phyloP scores from a whole-genome alignment of 2,888 invertebrate genomes.

The Seladonia tumulorum region DNA sequence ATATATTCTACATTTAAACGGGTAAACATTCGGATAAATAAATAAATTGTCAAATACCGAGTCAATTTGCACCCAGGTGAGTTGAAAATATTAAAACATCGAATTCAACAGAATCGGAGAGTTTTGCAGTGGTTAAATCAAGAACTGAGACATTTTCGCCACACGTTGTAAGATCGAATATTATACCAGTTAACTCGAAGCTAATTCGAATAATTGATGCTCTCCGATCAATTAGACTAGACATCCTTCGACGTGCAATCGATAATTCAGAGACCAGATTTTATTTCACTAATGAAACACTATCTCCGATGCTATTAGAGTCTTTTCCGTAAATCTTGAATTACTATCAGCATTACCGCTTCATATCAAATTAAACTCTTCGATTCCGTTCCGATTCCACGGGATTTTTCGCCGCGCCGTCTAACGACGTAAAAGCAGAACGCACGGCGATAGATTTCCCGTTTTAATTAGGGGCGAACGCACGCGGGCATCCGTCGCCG shows the following conservation, averaged over 20 bases:
- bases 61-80: no score
- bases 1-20: no score
- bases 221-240: not conserved
- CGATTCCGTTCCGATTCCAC: not conserved
- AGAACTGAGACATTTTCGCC: no score
- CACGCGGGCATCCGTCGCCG: not conserved
- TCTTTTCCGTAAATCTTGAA: not conserved
- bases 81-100: no score
- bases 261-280: not conserved
- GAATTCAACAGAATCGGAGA: no score
- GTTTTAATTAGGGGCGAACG: not conserved
- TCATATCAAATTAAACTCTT: not conserved
- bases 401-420: not conserved
- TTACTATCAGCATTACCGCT: not conserved
- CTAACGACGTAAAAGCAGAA: not conserved
- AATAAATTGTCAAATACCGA: no score
- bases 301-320: not conserved
- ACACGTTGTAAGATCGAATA: not conserved
- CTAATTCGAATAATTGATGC: not conserved
- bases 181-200: not conserved
- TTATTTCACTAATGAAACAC: not conserved
- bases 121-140: not conserved
- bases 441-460: not conserved
- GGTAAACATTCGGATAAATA: no score
- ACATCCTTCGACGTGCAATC: not conserved